Evolutionary conservation across 2,113 vertebrate species (phyloP).

Genomic region (Mustela nigripes): DNA sequence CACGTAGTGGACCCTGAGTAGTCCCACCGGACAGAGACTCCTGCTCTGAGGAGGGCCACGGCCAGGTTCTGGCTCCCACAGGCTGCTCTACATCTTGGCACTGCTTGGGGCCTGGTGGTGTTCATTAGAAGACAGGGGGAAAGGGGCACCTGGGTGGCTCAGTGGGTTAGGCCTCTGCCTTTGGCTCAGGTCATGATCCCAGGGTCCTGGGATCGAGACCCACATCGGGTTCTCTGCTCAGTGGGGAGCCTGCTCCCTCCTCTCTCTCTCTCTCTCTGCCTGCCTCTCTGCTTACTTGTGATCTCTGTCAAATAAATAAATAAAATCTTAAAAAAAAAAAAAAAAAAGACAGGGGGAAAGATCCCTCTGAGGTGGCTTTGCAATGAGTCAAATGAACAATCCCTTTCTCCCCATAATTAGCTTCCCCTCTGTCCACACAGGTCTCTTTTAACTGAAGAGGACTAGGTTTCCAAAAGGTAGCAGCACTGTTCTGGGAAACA

Average conservation of each 20-base stretch:
- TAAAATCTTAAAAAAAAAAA: no score
- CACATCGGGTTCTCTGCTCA: no score
- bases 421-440: not conserved
- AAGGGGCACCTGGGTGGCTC: not conserved
- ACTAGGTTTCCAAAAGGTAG: constrained; percentile 62
- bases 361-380: not conserved
- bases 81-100: not conserved
- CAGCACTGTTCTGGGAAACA: constrained; percentile 5
- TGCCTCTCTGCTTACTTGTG: no score
- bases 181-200: no score
- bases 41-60: not conserved
- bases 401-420: not conserved
- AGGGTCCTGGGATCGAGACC: no score
- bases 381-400: not conserved
- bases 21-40: not conserved
- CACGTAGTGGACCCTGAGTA: no score
- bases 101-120: not conserved
- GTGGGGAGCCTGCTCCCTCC: no score
- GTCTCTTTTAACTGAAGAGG: not conserved
- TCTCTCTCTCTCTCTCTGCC: no score
- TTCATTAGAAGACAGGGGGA: not conserved
- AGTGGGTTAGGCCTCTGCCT: no score
- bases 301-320: no score
- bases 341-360: not conserved
- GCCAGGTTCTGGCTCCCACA: not conserved